Base-by-base conservation (phyloP, 1,140 invertebrate genomes). In the Periplaneta americana region DNA sequence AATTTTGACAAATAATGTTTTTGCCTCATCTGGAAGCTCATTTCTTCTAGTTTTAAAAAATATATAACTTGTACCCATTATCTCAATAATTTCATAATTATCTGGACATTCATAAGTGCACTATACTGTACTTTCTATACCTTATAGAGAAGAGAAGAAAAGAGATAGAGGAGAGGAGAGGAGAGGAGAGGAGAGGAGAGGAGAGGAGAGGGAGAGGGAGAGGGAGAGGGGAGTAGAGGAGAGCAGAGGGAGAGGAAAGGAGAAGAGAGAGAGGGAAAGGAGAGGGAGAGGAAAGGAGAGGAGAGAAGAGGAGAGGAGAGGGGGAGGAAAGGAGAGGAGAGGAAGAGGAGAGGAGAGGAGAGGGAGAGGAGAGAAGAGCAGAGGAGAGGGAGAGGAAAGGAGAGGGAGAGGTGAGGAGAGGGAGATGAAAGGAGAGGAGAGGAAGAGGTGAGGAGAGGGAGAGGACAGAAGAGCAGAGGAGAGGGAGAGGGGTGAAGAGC, bases 281-380 rank as follows among this genome's bases (percentile, higher is more conserved):
- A n/a, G 48, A 1, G 2, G 48, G n/a, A 4, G 48, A 57, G 48
- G 48, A n/a, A n/a, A 1, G 2, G 48, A 57, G 4, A n/a, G n/a
- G 48, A 17, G 1, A n/a, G 48, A n/a, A 4, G 1, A n/a, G n/a
- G n/a, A n/a, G n/a, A n/a, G 17, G 1, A n/a, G 48, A n/a, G 1
- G 2, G 48, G 39, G n/a, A n/a, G n/a, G 48, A 17, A 82, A 77
- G 84, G 83, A 78, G 32, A 74, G 77, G 57, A 78, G 48, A 57
- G 75, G 75, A n/a, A n/a, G 48, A 1, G 2, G 48, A 4, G 48
- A n/a, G n/a, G 48, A 1, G 1, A n/a, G 48, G 48, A 4, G 2
- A 1, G 48, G n/a, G 48, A 57, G 48, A 18, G 17, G 48, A n/a
- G 48, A 57, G 48, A n/a, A 57, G n/a, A 1, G 48, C 48, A 2